phyloP scores from a whole-genome alignment of 2,113 vertebrate genomes.

The Balaeniceps rex region DNA sequence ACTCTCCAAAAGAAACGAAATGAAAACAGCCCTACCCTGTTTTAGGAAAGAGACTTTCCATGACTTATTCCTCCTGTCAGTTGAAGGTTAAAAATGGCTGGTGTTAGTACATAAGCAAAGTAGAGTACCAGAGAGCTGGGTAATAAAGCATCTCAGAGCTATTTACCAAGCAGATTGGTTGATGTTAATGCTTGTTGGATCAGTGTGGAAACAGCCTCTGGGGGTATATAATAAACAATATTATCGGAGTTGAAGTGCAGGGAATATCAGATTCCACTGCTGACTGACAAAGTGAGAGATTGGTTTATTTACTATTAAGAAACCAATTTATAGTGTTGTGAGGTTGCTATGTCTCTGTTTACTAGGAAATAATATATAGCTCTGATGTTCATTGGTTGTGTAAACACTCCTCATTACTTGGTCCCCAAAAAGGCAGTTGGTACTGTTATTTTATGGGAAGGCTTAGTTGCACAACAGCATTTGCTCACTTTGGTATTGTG shows the following conservation, averaged over 20 bases:
- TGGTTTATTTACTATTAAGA: slow-evolving; percentile 32
- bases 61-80: neutral
- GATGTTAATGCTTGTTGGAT: slow-evolving; percentile 2
- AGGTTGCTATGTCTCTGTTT: slow-evolving; percentile 12
- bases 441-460: neutral
- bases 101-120: neutral
- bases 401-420: neutral
- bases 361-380: neutral
- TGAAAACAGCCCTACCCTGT: neutral
- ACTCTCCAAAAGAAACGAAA: neutral
- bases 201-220: neutral
- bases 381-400: neutral
- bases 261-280: neutral
- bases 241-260: neutral
- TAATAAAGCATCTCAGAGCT: neutral
- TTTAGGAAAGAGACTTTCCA: neutral
- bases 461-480: neutral
- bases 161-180: neutral
- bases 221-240: slow-evolving; percentile 5
- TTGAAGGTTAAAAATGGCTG: neutral
- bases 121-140: neutral
- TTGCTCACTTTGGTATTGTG: neutral
- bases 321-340: slow-evolving; percentile 14
- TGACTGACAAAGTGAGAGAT: slow-evolving; percentile 8
- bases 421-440: neutral